Base-by-base conservation (phyloP, 2,888 invertebrate species). In the Ormyrus rosae region DNA sequence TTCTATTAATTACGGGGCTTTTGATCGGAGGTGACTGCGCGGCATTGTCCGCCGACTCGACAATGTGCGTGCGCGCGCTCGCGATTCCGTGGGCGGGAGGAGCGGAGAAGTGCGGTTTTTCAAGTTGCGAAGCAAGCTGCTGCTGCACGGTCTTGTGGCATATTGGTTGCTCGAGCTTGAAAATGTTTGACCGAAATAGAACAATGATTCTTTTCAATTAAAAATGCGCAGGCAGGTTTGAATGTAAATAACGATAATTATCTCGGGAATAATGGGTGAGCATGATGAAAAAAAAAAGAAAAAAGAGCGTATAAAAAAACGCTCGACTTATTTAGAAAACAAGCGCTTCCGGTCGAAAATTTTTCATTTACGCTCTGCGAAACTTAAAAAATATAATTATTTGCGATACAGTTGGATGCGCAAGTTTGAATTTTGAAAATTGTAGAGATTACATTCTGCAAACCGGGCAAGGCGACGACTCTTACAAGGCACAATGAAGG, bases 1-100 rank as follows among this genome's bases (percentile, higher is more conserved):
- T 58, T 58, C 56, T 56, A 13, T 69, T 69, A 53, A 56, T 56
- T 69, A 50, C 13, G 50, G 9, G 50, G 11, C 7, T 61, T n/a
- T 10, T n/a, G 13, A 45, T 34, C 34, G 11, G 9, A 11, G 63
- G 6, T 10, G 63, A 63, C 63, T 10, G 58, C 58, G 11, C 58
- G 1, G n/a, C 6, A 58, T 13, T 6, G 6, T 58, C 58, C 58
- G 13, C 58, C 4, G 11, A 6, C n/a, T 58, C 4, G 34, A 34
- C 34, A 34, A 34, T 34, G 34, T 4, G 4, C 34, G 34, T 34
- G 34, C 34, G 34, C 34, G 34, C 34, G 34, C 34, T 1, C 34
- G 34, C 4, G 34, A 34, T 34, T 34, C 34, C 34, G 34, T 4
- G 4, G 34, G 34, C 3, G 3, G 34, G 4, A 34, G 34, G 34